Evolutionary conservation across 2,888 invertebrate species (phyloP).

Genomic region (Leptothorax acervorum): DNA sequence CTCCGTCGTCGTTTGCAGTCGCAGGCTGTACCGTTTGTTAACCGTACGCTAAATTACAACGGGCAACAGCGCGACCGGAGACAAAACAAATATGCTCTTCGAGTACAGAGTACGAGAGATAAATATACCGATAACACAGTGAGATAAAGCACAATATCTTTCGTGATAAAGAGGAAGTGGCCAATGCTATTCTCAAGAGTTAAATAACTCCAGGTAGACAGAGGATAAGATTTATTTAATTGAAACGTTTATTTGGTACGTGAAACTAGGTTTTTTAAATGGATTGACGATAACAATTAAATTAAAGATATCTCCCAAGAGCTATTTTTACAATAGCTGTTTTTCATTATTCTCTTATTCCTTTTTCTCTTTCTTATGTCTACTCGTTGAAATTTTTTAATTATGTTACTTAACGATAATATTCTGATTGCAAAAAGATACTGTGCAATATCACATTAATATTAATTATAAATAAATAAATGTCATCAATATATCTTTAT

Average conservation of each 20-base stretch:
- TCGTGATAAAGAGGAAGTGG: constrained; percentile 65
- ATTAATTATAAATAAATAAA: background rate
- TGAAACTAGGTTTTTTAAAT: background rate
- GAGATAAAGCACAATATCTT: constrained; percentile 63
- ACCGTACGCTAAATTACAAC: constrained; percentile 42
- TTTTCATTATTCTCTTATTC: background rate
- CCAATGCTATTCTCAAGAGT: constrained; percentile 43
- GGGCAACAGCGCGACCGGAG: constrained; percentile 59
- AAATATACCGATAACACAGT: constrained; percentile 69
- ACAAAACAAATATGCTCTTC: constrained; percentile 73
- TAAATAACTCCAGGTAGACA: constrained; percentile 18
- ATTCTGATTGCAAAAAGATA: background rate
- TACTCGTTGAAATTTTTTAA: background rate
- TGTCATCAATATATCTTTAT: background rate
- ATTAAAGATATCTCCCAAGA: background rate
- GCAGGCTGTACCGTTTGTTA: constrained; percentile 18
- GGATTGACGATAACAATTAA: background rate
- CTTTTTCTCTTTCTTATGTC: background rate
- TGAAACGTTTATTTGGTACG: constrained; percentile 15
- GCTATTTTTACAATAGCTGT: background rate
- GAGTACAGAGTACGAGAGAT: constrained; percentile 62
- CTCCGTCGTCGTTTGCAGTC: background rate
- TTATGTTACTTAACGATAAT: background rate
- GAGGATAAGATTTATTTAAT: constrained; percentile 28
- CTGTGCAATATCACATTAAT: background rate